Conservation (phyloP, 2,888 invertebrate species). For the Caenorhabditis doughertyi region DNA sequence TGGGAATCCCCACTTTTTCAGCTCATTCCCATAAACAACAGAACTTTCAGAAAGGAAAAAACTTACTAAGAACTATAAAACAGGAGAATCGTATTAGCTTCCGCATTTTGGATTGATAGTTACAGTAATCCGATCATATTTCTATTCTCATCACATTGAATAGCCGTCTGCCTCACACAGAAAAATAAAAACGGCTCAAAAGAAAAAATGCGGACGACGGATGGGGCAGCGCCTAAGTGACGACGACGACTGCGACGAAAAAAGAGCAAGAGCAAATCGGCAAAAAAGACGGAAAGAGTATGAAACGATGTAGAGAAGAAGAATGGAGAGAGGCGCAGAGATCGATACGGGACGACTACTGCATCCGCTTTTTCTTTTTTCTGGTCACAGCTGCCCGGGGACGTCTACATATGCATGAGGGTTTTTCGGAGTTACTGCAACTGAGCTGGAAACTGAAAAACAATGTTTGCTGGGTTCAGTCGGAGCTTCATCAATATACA, state of each 20-base stretch:
- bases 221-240: slow-evolving; percentile 56
- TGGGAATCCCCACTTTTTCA: slow-evolving; percentile 8
- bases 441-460: slow-evolving; percentile 39
- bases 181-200: slow-evolving; percentile 15
- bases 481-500: slow-evolving; percentile 28
- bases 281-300: slow-evolving; percentile 52
- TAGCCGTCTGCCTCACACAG: background rate
- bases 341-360: slow-evolving; percentile 51
- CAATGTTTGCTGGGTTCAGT: slow-evolving; percentile 21
- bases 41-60: background rate
- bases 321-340: slow-evolving; percentile 31
- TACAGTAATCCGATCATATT: slow-evolving; percentile 17
- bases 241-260: slow-evolving; percentile 41
- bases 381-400: slow-evolving; percentile 35
- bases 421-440: slow-evolving; percentile 40
- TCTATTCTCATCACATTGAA: slow-evolving; percentile 36
- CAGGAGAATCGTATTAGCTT: slow-evolving; percentile 5
- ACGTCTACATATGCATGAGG: slow-evolving; percentile 60
- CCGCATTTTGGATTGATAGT: slow-evolving; percentile 5
- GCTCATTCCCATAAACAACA: background rate
- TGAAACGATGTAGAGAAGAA: slow-evolving; percentile 26
- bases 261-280: slow-evolving; percentile 59
- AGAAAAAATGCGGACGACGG: slow-evolving; percentile 38
- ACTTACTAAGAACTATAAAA: slow-evolving; percentile 28
- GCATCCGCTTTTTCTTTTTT: slow-evolving; percentile 50